Percentiles rank a stretch among this genome's conserved stretches.
Conservation (phyloP, 2,113 vertebrate genomes). For the Dascyllus trimaculatus region DNA sequence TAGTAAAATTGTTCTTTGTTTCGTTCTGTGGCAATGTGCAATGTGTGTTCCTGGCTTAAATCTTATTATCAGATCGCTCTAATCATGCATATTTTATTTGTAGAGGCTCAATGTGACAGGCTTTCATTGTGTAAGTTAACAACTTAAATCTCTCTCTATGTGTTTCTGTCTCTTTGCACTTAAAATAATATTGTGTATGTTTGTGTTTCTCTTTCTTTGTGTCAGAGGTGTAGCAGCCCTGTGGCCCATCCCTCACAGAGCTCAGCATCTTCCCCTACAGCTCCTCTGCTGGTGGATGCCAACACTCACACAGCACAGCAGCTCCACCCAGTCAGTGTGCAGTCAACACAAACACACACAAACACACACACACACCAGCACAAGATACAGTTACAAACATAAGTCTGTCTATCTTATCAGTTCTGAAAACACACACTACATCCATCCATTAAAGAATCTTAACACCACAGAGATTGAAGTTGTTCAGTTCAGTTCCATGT, state of each 20-base stretch:
- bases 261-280: conserved; percentile 68
- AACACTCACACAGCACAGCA: conserved; percentile 42
- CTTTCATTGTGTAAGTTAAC: too few species aligned
- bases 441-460: too few species aligned
- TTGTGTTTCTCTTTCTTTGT: conserved; percentile 12
- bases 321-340: conserved; percentile 69
- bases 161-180: background rate
- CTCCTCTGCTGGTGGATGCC: conserved; percentile 75
- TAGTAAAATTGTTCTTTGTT: too few species aligned
- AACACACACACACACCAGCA: conserved; percentile 16
- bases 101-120: too few species aligned
- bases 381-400: conserved; percentile 1
- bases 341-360: conserved; percentile 19
- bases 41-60: too few species aligned
- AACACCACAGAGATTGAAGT: too few species aligned
- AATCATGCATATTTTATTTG: too few species aligned
- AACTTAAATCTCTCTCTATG: background rate
- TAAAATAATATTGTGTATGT: conserved; percentile 13
- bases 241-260: conserved; percentile 24
- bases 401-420: background rate
- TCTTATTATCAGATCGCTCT: too few species aligned
- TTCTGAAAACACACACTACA: too few species aligned
- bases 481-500: too few species aligned
- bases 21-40: too few species aligned
- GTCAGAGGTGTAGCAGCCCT: conserved; percentile 56